Conservation (phyloP, 2,113 vertebrate species). For the Chaenogobius annularis region DNA sequence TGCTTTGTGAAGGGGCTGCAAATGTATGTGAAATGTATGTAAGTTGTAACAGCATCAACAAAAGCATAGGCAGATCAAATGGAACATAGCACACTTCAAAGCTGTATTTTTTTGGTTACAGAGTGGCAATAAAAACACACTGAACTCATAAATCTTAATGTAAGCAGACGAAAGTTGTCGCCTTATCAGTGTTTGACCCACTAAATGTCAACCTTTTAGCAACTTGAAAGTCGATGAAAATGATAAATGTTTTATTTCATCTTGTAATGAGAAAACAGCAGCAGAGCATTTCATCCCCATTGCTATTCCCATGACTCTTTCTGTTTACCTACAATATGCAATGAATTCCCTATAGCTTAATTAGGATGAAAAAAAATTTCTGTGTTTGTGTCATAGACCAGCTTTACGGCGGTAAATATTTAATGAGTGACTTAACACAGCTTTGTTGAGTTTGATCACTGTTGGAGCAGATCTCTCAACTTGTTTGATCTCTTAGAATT, state of each 20-base stretch:
- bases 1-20: background rate
- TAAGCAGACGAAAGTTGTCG: slow-evolving; percentile 54
- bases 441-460: slow-evolving; percentile 75
- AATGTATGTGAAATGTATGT: background rate
- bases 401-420: slow-evolving; percentile 76
- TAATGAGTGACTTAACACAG: slow-evolving; percentile 74
- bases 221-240: slow-evolving; percentile 65
- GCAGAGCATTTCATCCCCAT: slow-evolving; percentile 75
- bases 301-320: slow-evolving; percentile 71
- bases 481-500: slow-evolving; percentile 45
- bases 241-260: slow-evolving; percentile 79
- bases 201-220: slow-evolving; percentile 68
- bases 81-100: slow-evolving; percentile 11
- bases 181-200: slow-evolving; percentile 67
- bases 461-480: slow-evolving; percentile 54
- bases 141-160: slow-evolving; percentile 49
- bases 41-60: slow-evolving; percentile 18
- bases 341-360: slow-evolving; percentile 81
- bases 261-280: slow-evolving; percentile 74
- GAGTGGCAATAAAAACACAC: background rate
- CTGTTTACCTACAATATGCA: slow-evolving; percentile 81
- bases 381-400: slow-evolving; percentile 69
- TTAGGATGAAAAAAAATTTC: slow-evolving; percentile 74
- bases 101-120: slow-evolving; percentile 10
- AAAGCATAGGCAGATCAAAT: background rate